Evolutionary conservation across 2,797 vertebrate species (phyloP).

Genomic region (Catamblyrhynchus diadema): DNA sequence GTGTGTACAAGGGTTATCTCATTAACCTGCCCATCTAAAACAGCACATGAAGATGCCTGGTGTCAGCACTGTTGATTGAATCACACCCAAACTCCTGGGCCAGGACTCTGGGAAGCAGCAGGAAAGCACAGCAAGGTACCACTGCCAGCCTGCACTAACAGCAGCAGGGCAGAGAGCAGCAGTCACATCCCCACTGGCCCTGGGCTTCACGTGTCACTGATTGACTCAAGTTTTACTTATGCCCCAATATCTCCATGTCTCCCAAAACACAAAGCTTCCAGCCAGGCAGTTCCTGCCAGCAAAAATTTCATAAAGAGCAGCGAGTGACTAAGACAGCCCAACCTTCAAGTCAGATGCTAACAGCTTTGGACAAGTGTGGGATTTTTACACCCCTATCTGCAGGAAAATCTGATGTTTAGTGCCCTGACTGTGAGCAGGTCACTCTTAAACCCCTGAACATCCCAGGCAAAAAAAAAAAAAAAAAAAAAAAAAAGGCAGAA

Average conservation of each 20-base stretch:
- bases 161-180: background rate
- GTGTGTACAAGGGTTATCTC: background rate
- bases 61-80: background rate
- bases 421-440: conserved; percentile 94
- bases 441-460: conserved; percentile 96
- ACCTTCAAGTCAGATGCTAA: conserved; percentile 89
- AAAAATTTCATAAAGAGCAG: conserved; percentile 66
- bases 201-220: conserved; percentile 46
- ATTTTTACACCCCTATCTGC: conserved; percentile 87
- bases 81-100: background rate
- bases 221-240: conserved; percentile 61
- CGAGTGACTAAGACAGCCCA: conserved; percentile 83
- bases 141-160: background rate
- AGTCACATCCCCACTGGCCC: background rate
- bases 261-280: conserved; percentile 55
- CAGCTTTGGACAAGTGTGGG: conserved; percentile 98
- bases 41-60: background rate
- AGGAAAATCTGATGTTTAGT: conserved; percentile 86
- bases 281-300: conserved; percentile 68
- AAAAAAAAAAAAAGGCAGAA: conserved; percentile 45
- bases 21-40: background rate
- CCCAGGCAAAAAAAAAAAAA: conserved; percentile 78
- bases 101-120: background rate
- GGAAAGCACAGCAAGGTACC: background rate
- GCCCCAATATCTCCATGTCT: conserved; percentile 28